Base-by-base conservation (phyloP, 2,797 vertebrate species). In the Anguilla obscura region DNA sequence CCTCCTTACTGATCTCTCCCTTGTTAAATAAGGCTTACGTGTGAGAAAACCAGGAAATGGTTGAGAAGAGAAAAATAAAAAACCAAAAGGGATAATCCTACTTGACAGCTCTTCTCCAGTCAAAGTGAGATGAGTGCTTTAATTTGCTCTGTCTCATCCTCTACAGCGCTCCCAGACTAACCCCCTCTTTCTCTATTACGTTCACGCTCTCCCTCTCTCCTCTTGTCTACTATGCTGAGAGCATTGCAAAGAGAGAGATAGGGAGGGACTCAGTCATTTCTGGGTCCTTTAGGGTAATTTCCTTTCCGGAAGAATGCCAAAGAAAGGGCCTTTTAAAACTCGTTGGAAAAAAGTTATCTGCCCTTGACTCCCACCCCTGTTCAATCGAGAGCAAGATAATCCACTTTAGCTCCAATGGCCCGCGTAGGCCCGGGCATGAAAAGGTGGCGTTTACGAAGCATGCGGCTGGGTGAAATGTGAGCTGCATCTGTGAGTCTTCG, bases 131-230 rank as follows among this genome's bases (percentile, higher is more conserved):
- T 50, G 79, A 82, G 45, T 82, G 79, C 40, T 82, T 82, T 82
- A 21, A 82, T 82, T 82, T n/a, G 21, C 24, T 50, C 45, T 33
- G 45, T 82, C 45, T 82, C 79, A 82, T 48, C 8, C 40, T 82
- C 45, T 82, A 7, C 30, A 12, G 27, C 30, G 36, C 66, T 71
- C 66, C 66, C 66, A 63, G 58, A 63, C 58, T 63, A 63, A 63
- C 33, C 33, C 30, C 30, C 76, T 48, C 18, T 45, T 21, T 45
- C 36, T 80, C 10, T 74, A 1, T 48, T 18, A 36, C 36, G 36
- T 24, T 80, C 76, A 16, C 76, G 87, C 52, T 88, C 50, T 90
- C 14, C 88, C 87, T 63, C 94, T 94, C 94, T 71, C 27, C 84
- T 85, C 16, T 18, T 80, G 76, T 48, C 76, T 50, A 45, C 16